phyloP scores from a whole-genome alignment of 2,888 invertebrate genomes.

The Scaptodrosophila latifasciaeformis region DNA sequence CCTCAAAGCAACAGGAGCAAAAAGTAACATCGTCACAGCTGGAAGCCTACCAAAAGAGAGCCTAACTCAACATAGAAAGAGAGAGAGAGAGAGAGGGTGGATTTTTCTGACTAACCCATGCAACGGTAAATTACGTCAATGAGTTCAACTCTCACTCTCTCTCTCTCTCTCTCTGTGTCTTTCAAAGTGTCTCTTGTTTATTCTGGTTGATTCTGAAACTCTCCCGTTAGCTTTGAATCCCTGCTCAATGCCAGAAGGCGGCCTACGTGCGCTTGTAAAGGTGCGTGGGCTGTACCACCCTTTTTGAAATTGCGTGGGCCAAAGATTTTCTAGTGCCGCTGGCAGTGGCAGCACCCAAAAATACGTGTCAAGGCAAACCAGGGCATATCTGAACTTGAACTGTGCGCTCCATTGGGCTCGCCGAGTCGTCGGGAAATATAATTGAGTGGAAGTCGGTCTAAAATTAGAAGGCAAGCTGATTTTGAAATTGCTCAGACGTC shows the following conservation, averaged over 20 bases:
- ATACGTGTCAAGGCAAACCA: slow-evolving; percentile 55
- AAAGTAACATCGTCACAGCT: no score
- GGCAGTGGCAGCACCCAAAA: slow-evolving; percentile 29
- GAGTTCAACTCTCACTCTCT: slow-evolving; percentile 22
- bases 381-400: slow-evolving; percentile 52
- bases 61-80: neutral
- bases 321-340: no score
- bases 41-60: no score
- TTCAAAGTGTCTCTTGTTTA: slow-evolving; percentile 4
- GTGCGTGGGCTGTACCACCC: slow-evolving; percentile 47
- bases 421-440: no score
- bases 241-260: slow-evolving; percentile 1
- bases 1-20: slow-evolving; percentile 13
- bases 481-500: no score
- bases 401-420: no score
- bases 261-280: slow-evolving; percentile 46
- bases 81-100: neutral
- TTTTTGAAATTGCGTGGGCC: slow-evolving; percentile 10
- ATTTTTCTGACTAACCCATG: neutral
- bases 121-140: slow-evolving; percentile 45
- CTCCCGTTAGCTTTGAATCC: no score
- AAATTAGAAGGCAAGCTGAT: no score
- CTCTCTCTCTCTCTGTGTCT: slow-evolving; percentile 3
- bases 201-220: neutral
- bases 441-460: no score